phyloP scores from a whole-genome alignment of 2,113 vertebrate genomes.

The Baryphthengus martii region DNA sequence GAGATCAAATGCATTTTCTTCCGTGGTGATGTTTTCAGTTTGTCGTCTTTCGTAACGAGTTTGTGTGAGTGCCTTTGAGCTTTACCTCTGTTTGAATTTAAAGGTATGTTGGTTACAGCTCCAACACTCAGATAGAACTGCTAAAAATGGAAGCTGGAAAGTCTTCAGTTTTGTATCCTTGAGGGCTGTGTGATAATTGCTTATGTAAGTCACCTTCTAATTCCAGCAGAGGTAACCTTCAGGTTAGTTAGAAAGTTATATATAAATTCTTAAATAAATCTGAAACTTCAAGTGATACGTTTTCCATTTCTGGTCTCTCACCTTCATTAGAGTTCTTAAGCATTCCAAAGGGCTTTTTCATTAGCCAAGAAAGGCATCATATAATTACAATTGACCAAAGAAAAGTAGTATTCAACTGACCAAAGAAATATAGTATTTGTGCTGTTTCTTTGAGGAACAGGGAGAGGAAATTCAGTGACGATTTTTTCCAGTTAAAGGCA shows the following conservation, averaged over 20 bases:
- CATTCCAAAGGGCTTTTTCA: not conserved
- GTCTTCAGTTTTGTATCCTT: constrained; percentile 52
- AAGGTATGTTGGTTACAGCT: not conserved
- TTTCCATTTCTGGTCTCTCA: not conserved
- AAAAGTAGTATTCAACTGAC: not conserved
- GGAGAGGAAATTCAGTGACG: not conserved
- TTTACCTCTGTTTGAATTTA: constrained; percentile 37
- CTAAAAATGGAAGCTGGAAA: constrained; percentile 56
- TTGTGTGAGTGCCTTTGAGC: constrained; percentile 47
- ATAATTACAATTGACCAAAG: not conserved
- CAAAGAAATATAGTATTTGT: not conserved
- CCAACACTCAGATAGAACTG: not conserved
- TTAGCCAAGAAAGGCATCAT: not conserved
- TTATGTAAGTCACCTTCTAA: constrained; percentile 50
- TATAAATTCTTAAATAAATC: constrained; percentile 36
- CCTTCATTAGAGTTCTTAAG: not conserved
- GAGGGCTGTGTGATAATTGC: constrained; percentile 46
- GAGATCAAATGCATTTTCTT: constrained; percentile 41
- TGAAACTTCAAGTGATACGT: not conserved
- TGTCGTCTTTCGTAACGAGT: not conserved
- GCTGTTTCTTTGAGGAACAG: not conserved
- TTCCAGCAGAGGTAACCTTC: constrained; percentile 39
- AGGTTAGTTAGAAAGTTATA: constrained; percentile 33
- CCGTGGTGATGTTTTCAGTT: constrained; percentile 16
- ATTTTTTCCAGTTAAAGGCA: not conserved